Conservation (phyloP, 2,113 vertebrate genomes). For the Paramisgurnus dabryanus region DNA sequence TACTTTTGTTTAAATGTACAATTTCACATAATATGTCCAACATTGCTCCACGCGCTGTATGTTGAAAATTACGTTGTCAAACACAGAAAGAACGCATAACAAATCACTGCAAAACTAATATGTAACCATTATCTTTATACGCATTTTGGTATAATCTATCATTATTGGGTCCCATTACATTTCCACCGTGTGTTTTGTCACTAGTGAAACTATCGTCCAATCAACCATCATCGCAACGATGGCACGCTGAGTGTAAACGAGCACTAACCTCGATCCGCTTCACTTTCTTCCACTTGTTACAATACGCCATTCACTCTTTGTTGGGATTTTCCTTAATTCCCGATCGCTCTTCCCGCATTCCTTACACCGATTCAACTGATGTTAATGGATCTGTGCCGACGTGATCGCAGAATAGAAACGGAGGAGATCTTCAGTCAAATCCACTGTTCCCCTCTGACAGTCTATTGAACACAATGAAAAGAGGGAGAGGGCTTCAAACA, state of each 20-base stretch:
- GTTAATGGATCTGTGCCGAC: background rate
- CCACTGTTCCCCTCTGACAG: slow-evolving; percentile 47
- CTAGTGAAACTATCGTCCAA: background rate
- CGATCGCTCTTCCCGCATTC: slow-evolving; percentile 39
- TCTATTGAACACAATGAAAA: slow-evolving; percentile 59
- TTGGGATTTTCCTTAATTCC: slow-evolving; percentile 60
- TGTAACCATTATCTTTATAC: background rate
- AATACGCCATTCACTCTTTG: slow-evolving; percentile 56
- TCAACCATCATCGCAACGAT: background rate
- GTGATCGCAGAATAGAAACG: background rate
- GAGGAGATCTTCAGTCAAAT: background rate
- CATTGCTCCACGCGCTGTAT: too few relatives aligned
- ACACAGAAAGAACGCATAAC: background rate
- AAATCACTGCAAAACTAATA: background rate
- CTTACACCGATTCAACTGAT: background rate
- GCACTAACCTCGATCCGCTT: slow-evolving; percentile 72
- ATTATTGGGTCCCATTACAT: background rate
- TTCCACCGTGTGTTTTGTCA: background rate
- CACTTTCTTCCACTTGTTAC: slow-evolving; percentile 74
- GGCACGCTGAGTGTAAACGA: background rate
- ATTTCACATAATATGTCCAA: too few relatives aligned
- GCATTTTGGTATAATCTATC: background rate
- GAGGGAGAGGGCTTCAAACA: slow-evolving; percentile 70
- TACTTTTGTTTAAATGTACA: too few relatives aligned
- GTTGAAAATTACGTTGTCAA: too few relatives aligned